Percentiles rank a stretch among this genome's conserved stretches.
These are phyloP conservation scores for Tipula confusa DNA, from an alignment of 2,888 invertebrate genomes.

Conservation along the genomic window DNA sequence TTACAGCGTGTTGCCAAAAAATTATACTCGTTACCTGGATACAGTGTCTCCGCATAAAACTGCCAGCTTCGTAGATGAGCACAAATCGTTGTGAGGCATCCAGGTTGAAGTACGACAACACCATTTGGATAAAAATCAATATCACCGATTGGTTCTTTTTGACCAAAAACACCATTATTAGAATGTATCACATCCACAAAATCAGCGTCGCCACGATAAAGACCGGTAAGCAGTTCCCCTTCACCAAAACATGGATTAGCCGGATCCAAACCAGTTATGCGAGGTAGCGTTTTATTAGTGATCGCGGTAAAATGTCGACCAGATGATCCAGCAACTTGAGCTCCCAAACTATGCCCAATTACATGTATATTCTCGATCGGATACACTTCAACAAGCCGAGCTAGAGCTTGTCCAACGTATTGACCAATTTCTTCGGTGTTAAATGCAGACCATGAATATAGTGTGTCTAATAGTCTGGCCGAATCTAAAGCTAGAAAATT, in stretches of 20 bases:
- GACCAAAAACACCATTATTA: slow-evolving; percentile 34
- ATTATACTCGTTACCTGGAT: slow-evolving; percentile 35
- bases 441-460: slow-evolving; percentile 48
- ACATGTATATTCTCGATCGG: slow-evolving; percentile 44
- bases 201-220: slow-evolving; percentile 33
- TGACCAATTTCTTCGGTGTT: slow-evolving; percentile 47
- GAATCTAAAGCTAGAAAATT: slow-evolving; percentile 42
- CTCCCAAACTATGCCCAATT: slow-evolving; percentile 40
- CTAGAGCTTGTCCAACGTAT: slow-evolving; percentile 42
- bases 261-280: slow-evolving; percentile 37
- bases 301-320: slow-evolving; percentile 34
- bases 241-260: slow-evolving; percentile 36
- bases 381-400: slow-evolving; percentile 41
- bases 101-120: slow-evolving; percentile 39
- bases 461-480: slow-evolving; percentile 44
- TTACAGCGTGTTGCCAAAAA: slow-evolving; percentile 35
- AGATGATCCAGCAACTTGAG: slow-evolving; percentile 35
- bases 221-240: slow-evolving; percentile 32
- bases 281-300: slow-evolving; percentile 34
- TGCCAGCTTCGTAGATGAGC: slow-evolving; percentile 44
- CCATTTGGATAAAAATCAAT: slow-evolving; percentile 36
- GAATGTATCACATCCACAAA: slow-evolving; percentile 36
- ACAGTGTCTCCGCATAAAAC: slow-evolving; percentile 44
- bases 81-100: slow-evolving; percentile 42
- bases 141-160: slow-evolving; percentile 34